Conservation (phyloP, 1,140 invertebrate genomes). For the Neodiprion lecontei region DNA sequence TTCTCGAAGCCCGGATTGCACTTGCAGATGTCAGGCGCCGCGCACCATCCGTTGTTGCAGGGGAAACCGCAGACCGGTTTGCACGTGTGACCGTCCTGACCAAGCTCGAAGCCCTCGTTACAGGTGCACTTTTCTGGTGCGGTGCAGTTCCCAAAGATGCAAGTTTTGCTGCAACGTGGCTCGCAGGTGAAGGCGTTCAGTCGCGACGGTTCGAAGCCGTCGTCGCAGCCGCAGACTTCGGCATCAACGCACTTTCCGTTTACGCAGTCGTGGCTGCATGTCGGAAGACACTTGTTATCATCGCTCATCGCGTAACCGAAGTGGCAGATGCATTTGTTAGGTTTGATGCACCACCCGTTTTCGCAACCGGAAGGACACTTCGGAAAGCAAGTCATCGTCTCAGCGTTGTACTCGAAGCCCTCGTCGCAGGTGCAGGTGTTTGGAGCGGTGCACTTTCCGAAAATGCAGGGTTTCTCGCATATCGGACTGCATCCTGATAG, state of each 20-base stretch:
- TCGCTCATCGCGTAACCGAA: slow-evolving; percentile 48
- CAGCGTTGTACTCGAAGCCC: slow-evolving; percentile 19
- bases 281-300: slow-evolving; percentile 45
- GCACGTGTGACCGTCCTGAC: slow-evolving; percentile 13
- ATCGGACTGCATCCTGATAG: slow-evolving; percentile 61
- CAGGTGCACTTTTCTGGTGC: slow-evolving; percentile 39
- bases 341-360: slow-evolving; percentile 54
- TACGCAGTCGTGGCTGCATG: slow-evolving; percentile 40
- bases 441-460: slow-evolving; percentile 18
- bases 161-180: slow-evolving; percentile 29
- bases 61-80: slow-evolving; percentile 5
- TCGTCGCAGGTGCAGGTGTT: slow-evolving; percentile 19
- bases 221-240: slow-evolving; percentile 39
- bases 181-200: slow-evolving; percentile 25
- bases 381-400: slow-evolving; percentile 49
- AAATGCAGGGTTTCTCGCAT: slow-evolving; percentile 65
- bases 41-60: slow-evolving; percentile 20
- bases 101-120: slow-evolving; percentile 22
- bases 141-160: slow-evolving; percentile 36
- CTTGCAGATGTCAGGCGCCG: not conserved
- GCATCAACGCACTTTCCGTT: slow-evolving; percentile 44
- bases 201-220: slow-evolving; percentile 21
- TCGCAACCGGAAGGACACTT: slow-evolving; percentile 44
- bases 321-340: slow-evolving; percentile 54
- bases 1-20: slow-evolving; percentile 12